A percentile compares a stretch with the other conserved stretches of the same genome.
Evolutionary conservation across 2,888 invertebrate species (phyloP).

Genomic region (Tetheella fluctuosa): DNA sequence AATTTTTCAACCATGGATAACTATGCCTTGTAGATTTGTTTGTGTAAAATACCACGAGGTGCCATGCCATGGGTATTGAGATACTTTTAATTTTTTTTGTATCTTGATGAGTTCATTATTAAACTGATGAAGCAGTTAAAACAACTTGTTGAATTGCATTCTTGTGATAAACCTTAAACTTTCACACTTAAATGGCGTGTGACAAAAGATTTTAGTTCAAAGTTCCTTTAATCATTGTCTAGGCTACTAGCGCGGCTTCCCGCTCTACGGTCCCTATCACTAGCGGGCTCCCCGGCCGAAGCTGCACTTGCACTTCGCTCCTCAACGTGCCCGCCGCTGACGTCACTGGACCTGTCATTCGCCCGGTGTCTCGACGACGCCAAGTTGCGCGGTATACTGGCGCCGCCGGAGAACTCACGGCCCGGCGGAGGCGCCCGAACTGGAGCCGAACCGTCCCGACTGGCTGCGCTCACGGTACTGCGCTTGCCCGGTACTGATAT

Average conservation of each 20-base stretch:
- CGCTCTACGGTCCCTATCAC: constrained; percentile 90
- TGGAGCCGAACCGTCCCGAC: constrained; percentile 74
- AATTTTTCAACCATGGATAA: too few relatives aligned
- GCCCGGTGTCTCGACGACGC: constrained; percentile 93
- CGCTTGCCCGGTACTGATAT: constrained; percentile 94
- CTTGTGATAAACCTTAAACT: too few relatives aligned
- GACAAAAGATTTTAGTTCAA: not conserved
- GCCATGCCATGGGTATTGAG: too few relatives aligned
- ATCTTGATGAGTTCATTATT: too few relatives aligned
- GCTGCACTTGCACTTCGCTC: constrained; percentile 92
- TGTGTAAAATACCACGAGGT: too few relatives aligned
- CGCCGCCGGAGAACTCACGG: constrained; percentile 93
- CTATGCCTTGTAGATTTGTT: too few relatives aligned
- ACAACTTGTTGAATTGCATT: too few relatives aligned
- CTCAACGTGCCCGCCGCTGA: constrained; percentile 91
- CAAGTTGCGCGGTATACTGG: constrained; percentile 92
- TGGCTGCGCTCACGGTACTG: constrained; percentile 90
- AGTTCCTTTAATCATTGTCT: constrained; percentile 14
- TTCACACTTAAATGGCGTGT: too few relatives aligned
- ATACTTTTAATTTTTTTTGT: too few relatives aligned
- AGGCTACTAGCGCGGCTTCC: constrained; percentile 92
- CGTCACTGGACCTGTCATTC: constrained; percentile 92
- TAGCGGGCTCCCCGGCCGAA: constrained; percentile 91
- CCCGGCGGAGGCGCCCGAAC: constrained; percentile 82
- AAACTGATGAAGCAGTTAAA: too few relatives aligned